phyloP scores from a whole-genome alignment of 92 coral and sea anemone genomes.

The Epizoanthus fatuus region DNA sequence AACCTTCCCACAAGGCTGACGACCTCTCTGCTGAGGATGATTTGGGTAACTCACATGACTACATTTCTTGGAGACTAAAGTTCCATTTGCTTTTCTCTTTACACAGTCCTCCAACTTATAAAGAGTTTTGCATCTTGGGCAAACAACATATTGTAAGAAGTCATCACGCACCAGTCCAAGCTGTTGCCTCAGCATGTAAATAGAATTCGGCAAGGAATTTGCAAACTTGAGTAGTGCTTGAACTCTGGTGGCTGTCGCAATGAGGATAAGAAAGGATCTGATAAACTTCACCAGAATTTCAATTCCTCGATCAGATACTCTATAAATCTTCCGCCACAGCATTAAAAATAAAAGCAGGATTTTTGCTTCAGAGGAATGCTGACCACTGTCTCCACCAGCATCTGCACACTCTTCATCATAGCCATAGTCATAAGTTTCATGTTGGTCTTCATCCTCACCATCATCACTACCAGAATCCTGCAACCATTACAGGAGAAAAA shows the following conservation, averaged over 20 bases:
- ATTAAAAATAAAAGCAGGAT: not conserved
- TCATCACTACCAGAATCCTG: not conserved
- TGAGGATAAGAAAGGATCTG: not conserved
- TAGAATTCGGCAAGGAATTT: not conserved
- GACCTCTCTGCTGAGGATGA: constrained; percentile 13
- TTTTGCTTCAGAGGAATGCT: not conserved
- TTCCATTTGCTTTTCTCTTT: not conserved
- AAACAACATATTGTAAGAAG: constrained; percentile 6
- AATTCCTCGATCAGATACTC: not conserved
- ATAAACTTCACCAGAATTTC: not conserved
- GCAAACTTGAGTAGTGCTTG: not conserved
- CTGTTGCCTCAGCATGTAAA: not conserved
- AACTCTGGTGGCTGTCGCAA: not conserved
- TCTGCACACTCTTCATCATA: not conserved
- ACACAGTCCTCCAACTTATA: constrained; percentile 11
- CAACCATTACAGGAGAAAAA: not conserved
- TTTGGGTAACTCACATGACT: not conserved
- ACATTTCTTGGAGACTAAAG: constrained; percentile 10
- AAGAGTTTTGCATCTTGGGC: constrained; percentile 7
- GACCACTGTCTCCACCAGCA: too few species aligned
- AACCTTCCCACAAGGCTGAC: constrained; percentile 31
- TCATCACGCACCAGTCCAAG: constrained; percentile 22
- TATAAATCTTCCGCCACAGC: not conserved
- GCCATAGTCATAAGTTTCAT: not conserved
- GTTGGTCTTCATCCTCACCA: not conserved